Conservation (phyloP, 2,888 invertebrate genomes). For the Mythimna impura region DNA sequence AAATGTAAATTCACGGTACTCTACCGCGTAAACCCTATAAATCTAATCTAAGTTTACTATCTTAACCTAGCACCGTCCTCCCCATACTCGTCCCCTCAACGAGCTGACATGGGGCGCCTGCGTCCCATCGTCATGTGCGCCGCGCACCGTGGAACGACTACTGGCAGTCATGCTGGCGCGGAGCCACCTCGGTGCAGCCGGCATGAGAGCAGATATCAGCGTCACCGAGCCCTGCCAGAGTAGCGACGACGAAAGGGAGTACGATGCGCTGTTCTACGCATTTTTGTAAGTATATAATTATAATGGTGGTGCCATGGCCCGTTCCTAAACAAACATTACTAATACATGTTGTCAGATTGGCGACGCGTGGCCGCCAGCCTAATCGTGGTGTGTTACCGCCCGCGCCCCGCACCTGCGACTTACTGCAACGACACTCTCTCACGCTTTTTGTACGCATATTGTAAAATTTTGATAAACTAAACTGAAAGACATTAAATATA, state of each 20-base stretch:
- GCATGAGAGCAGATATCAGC: conserved; percentile 77
- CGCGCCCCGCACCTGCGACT: too few species aligned
- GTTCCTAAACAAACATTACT: too few species aligned
- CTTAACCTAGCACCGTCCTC: conserved; percentile 73
- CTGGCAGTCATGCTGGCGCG: conserved; percentile 78
- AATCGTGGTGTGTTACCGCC: too few species aligned
- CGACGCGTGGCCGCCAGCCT: too few species aligned
- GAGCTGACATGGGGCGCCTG: conserved; percentile 90
- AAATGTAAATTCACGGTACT: too few species aligned
- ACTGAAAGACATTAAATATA: too few species aligned
- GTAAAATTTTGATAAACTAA: too few species aligned
- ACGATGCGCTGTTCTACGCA: conserved; percentile 75
- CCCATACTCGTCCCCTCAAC: conserved; percentile 77
- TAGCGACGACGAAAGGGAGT: conserved; percentile 68
- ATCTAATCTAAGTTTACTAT: background rate
- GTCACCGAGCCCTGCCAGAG: conserved; percentile 79
- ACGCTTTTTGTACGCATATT: too few species aligned
- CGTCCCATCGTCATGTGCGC: conserved; percentile 86
- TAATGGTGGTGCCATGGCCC: too few species aligned
- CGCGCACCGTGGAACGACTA: conserved; percentile 77
- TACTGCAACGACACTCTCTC: too few species aligned
- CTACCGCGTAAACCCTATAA: too few species aligned
- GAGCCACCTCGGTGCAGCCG: conserved; percentile 83
- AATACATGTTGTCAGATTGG: too few species aligned
- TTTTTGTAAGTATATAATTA: conserved; percentile 80